phyloP scores from a whole-genome alignment of 1,140 invertebrate species.

The Sipha flava region DNA sequence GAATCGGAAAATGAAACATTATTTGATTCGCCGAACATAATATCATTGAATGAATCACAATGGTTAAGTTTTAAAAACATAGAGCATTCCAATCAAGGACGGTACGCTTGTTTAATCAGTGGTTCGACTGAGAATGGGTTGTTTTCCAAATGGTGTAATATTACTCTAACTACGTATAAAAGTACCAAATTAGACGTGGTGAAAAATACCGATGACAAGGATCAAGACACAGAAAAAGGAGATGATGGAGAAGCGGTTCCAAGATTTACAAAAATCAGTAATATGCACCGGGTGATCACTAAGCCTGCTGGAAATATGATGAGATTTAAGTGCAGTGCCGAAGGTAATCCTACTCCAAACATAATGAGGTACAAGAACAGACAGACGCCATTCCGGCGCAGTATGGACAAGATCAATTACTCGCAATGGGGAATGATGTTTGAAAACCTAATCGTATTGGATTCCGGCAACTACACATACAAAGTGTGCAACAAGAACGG shows the following conservation, averaged over 20 bases:
- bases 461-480: constrained; percentile 79
- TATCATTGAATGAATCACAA: not conserved
- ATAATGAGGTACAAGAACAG: constrained; percentile 73
- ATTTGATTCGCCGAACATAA: not conserved
- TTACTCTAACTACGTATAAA: not conserved
- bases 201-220: constrained; percentile 47
- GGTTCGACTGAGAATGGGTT: not conserved
- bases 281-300: constrained; percentile 48
- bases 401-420: constrained; percentile 51
- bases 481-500: constrained; percentile 67
- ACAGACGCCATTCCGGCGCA: constrained; percentile 50
- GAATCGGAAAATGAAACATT: not conserved
- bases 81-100: not conserved
- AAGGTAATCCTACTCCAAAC: constrained; percentile 62
- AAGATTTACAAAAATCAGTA: constrained; percentile 47
- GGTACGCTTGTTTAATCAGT: not conserved
- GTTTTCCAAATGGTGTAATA: constrained; percentile 8
- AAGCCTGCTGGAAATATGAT: constrained; percentile 61
- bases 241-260: not conserved
- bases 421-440: constrained; percentile 60
- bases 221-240: constrained; percentile 17
- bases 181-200: constrained; percentile 67
- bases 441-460: constrained; percentile 64
- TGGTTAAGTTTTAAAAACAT: constrained; percentile 15
- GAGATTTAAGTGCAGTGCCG: constrained; percentile 54